These are phyloP conservation scores for Hyaena hyaena DNA, from an alignment of 2,113 vertebrate genomes.

Conservation along the genomic window DNA sequence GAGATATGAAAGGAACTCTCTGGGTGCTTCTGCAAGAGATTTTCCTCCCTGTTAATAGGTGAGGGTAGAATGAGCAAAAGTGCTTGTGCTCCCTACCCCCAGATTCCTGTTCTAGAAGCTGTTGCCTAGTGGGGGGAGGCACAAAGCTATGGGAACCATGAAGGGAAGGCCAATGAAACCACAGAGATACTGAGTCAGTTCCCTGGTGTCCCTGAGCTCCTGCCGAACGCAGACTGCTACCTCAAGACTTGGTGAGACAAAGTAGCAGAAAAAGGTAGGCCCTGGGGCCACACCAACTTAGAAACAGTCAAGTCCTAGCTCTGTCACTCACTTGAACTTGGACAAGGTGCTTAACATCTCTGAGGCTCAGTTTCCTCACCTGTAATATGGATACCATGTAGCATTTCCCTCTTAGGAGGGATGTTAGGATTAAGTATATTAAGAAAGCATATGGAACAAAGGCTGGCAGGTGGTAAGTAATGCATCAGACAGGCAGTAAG, in stretches of 20 bases:
- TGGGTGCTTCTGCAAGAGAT: neutral
- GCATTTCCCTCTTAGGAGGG: neutral
- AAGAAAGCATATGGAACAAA: neutral
- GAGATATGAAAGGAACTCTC: neutral
- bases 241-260: neutral
- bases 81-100: accelerated
- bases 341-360: neutral
- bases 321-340: neutral
- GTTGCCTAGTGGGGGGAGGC: neutral
- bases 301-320: neutral
- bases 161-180: neutral
- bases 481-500: too few relatives aligned
- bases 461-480: neutral
- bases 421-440: neutral
- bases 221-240: neutral
- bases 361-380: neutral
- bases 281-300: neutral
- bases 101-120: neutral
- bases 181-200: neutral
- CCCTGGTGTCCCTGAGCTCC: neutral
- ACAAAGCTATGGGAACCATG: accelerated
- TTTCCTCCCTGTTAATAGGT: neutral
- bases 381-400: neutral
- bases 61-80: neutral
- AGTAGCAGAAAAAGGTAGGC: neutral